Base-by-base conservation (phyloP, 1,140 invertebrate species). In the Meloidogyne hapla region DNA sequence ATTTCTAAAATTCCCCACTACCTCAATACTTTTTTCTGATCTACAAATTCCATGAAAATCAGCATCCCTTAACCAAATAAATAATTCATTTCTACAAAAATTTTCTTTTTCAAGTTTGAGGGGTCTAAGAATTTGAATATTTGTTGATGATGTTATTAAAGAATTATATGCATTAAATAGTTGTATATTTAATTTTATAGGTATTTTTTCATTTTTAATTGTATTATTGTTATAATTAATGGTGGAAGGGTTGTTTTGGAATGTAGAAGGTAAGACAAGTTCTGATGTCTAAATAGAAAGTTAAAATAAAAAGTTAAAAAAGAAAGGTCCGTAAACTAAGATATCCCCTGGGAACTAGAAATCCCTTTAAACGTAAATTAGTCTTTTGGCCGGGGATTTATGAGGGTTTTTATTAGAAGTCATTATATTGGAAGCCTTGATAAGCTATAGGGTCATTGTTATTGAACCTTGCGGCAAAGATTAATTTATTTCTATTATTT, bases 31-130 rank as follows among this genome's bases (percentile, higher is more conserved):
- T 33, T 75, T 75, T 28, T 75, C 74, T 15, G 74, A 69, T 69
- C 42, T 76, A 65, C 48, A 38, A 26, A 66, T 61, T 26, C 71
- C 71, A 70, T 77, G 76, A 26, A 77, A 48, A 69, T 77, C 76
- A 28, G 75, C 62, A n/a, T 38, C 23, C 9, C 75, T 63, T 23
- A 77, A 21, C 45, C 65, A 62, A 25, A 77, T 38, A 25, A 69
- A 77, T 61, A 77, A 40, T 69, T 77, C 76, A 62, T 77, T 77
- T 15, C 76, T 23, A 10, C 56, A 15, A 25, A 28, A 23, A 45
- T 56, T n/a, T 56, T 56, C 48, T n/a, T n/a, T 56, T 56, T 56
- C 48, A 56, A 56, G 4, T 56, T 56, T 56, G 18, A 56, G n/a
- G n/a, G 48, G 18, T 56, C n/a, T 56, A 56, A 56, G 18, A n/a